Evolutionary conservation across 2,888 invertebrate species (phyloP), one percentile per base, ranked within the genome.

Genomic region (Eupithecia dodoneata): DNA sequence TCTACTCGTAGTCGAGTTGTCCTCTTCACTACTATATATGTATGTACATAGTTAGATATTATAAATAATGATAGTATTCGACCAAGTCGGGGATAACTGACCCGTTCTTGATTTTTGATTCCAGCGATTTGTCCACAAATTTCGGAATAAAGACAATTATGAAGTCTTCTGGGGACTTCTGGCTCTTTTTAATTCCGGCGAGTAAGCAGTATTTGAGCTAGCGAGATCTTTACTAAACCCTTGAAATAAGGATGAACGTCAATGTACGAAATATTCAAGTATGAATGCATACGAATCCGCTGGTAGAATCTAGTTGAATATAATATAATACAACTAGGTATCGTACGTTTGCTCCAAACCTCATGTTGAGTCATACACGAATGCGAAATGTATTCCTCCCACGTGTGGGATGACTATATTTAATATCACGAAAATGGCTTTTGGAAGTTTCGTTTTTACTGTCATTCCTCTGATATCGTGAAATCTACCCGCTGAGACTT

Each of bases 341-440:
- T 30, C 12, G 13, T 66, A 41, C 44, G 12, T 30, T 30, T n/a
- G 30, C 12, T 30, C 42, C 4, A 44, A 67, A 44, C 13, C 65
- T 42, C 15, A 42, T 12, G 30, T 45, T 41, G 42, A 72, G 30
- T 45, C 44, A 72, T 70, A 67, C 15, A 72, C 69, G 67, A 74
- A n/a, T 13, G 70, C 12, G 55, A 47, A 72, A 76, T n/a, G 5
- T 72, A 72, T 77, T 72, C 72, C 49, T 15, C 45, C 18, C 77
- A 30, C 74, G 72, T 72, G 65, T 72, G 52, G 74, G 63, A 65
- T 41, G n/a, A 69, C 67, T 76, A 69, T 77, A 70, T 74, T 75
- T 74, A 77, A 77, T 74, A 72, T 72, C 76, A 76, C 71, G 76
- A 59, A 71, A 74, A 76, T 74, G 66, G 15, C 47, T 45, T 72